Evolutionary conservation across 2,888 invertebrate species (phyloP).

Genomic region (Camptogramma bilineatum): DNA sequence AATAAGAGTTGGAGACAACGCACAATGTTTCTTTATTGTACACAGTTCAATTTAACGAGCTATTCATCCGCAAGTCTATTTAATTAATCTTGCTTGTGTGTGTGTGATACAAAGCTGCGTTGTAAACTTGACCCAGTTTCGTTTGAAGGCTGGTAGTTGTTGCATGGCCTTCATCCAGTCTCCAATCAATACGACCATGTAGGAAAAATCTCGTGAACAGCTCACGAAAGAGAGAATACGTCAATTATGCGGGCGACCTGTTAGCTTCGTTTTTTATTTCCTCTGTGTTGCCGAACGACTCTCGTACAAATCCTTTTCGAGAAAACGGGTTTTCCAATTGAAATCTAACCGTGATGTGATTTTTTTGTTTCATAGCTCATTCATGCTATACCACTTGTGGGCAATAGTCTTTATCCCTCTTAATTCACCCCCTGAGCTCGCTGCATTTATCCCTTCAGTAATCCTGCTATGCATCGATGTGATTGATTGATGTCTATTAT

Average conservation of each 20-base stretch:
- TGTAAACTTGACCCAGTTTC: conserved; percentile 62
- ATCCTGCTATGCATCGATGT: no score
- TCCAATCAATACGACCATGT: conserved; percentile 55
- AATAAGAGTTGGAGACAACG: conserved; percentile 3
- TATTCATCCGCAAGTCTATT: conserved; percentile 37
- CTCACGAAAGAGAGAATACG: conserved; percentile 49
- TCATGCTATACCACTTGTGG: background rate
- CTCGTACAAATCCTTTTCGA: conserved; percentile 31
- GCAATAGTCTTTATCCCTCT: background rate
- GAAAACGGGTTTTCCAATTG: conserved; percentile 25
- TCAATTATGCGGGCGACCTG: conserved; percentile 49
- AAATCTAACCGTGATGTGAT: conserved; percentile 4
- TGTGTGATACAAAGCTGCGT: conserved; percentile 45
- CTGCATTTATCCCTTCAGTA: no score
- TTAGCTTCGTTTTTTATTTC: conserved; percentile 41
- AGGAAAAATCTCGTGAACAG: conserved; percentile 48
- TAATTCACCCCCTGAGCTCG: no score
- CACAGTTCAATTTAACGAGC: conserved; percentile 29
- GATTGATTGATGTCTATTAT: no score
- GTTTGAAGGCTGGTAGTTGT: conserved; percentile 51
- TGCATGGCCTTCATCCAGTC: conserved; percentile 58
- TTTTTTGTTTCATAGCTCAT: background rate
- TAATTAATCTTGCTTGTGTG: conserved; percentile 36
- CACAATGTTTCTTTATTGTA: conserved; percentile 20
- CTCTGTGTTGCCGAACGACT: conserved; percentile 35